phyloP scores from a whole-genome alignment of 2,888 invertebrate species.

The Tiliacea citrago region DNA sequence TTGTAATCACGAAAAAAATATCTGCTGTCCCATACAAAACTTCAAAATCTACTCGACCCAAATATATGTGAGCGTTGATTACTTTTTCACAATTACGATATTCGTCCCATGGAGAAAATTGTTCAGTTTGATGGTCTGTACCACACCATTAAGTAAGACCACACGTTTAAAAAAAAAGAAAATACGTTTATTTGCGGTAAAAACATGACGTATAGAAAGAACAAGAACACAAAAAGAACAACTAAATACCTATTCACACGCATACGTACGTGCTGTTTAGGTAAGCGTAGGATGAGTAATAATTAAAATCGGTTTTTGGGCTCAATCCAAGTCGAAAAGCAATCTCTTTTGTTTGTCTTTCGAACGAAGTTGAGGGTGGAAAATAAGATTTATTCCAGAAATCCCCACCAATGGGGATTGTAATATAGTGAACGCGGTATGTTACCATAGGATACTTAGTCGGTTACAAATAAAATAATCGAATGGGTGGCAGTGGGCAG shows the following conservation, averaged over 20 bases:
- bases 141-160: background rate
- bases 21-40: background rate
- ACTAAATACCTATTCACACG: too few species aligned
- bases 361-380: slow-evolving; percentile 59
- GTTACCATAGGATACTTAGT: background rate
- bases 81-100: too few species aligned
- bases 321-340: slow-evolving; percentile 62
- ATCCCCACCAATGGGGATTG: too few species aligned
- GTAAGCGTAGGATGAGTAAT: background rate
- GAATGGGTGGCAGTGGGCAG: background rate
- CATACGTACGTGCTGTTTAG: background rate
- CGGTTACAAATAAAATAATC: background rate
- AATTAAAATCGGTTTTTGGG: slow-evolving; percentile 62
- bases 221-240: too few species aligned
- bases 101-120: too few species aligned
- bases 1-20: background rate
- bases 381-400: too few species aligned
- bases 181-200: too few species aligned
- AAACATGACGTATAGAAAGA: too few species aligned
- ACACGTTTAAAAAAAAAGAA: background rate
- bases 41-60: background rate
- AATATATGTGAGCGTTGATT: background rate
- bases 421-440: background rate
- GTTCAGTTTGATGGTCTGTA: background rate
- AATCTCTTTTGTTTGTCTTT: slow-evolving; percentile 72